Conservation (phyloP, 2,113 vertebrate species). For the Dolichallabes microphthalmus region DNA sequence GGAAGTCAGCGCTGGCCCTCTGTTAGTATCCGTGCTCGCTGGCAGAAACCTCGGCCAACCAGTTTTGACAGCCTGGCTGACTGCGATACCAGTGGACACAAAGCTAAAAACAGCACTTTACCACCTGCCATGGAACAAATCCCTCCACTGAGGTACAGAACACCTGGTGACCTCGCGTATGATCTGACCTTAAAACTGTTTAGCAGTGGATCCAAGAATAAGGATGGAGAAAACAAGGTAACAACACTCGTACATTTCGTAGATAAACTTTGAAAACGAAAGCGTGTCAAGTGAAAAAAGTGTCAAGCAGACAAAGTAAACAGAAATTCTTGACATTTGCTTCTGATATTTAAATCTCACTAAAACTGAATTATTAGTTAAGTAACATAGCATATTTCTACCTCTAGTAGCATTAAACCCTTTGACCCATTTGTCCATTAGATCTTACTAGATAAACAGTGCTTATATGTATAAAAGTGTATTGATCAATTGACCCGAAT, state of each 20-base stretch:
- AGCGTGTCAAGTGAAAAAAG: no score
- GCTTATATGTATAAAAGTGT: neutral
- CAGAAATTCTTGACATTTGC: neutral
- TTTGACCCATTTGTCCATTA: neutral
- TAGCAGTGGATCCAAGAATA: conserved; percentile 39
- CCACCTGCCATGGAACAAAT: conserved; percentile 87
- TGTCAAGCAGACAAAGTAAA: neutral
- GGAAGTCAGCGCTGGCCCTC: conserved; percentile 49
- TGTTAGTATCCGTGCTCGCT: conserved; percentile 46
- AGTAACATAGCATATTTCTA: neutral
- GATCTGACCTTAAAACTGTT: conserved; percentile 44
- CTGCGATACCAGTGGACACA: conserved; percentile 46
- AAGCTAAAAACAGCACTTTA: conserved; percentile 74
- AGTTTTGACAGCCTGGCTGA: conserved; percentile 46
- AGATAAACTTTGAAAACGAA: neutral
- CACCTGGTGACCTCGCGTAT: conserved; percentile 65
- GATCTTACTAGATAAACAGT: neutral
- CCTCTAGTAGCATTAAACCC: neutral
- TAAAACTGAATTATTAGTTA: neutral
- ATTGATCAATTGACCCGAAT: neutral
- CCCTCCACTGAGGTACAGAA: conserved; percentile 80
- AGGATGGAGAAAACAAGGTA: conserved; percentile 50
- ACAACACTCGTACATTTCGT: neutral
- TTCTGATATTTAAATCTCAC: neutral
- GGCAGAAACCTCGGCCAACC: conserved; percentile 49